Evolutionary conservation across 2,113 vertebrate genomes (phyloP), one percentile per base, ranked within the genome.

Genomic region (Xerus inauris): DNA sequence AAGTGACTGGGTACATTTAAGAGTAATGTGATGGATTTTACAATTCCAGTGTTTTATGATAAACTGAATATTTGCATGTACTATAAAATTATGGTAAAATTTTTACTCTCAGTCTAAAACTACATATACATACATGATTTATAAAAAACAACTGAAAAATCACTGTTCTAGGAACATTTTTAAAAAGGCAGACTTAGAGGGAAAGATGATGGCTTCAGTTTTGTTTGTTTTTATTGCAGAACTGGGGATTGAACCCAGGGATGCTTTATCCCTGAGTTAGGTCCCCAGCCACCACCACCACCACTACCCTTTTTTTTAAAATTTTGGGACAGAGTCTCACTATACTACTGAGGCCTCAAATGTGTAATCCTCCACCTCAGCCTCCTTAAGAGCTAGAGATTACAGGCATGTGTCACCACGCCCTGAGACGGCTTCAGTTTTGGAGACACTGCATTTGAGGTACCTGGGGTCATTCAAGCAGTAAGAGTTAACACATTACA

Each of bases 51-150:
- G 71, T 94, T 94, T 87, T 80, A 91, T 67, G 9, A 65, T 47
- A 62, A 84, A 51, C 8, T 17, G 73, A 40, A 92, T n/a, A 76
- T 42, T 47, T 93, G 10, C 12, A 88, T 84, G 86, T 81, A 32
- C 13, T 88, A 79, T 57, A 89, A 94, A 80, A 26, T 30, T 59
- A 80, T 10, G 8, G 51, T 42, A 59, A 89, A 72, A 88, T 42
- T 67, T 83, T 64, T 91, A 89, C 20, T 67, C 19, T 94, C 45
- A 72, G 86, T 30, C 28, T 94, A 86, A 89, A 86, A 86, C 71
- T 84, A 54, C 47, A 88, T 7, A 75, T 4, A 38, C 12, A 62
- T n/a, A 71, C 11, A 62, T 40, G 6, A 4, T 24, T 83, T 87
- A 5, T 16, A 11, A 85, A n/a, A 81, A 49, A 42, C 76, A 59